Conservation (phyloP, 2,113 vertebrate genomes). For the Ochotona curzoniae region DNA sequence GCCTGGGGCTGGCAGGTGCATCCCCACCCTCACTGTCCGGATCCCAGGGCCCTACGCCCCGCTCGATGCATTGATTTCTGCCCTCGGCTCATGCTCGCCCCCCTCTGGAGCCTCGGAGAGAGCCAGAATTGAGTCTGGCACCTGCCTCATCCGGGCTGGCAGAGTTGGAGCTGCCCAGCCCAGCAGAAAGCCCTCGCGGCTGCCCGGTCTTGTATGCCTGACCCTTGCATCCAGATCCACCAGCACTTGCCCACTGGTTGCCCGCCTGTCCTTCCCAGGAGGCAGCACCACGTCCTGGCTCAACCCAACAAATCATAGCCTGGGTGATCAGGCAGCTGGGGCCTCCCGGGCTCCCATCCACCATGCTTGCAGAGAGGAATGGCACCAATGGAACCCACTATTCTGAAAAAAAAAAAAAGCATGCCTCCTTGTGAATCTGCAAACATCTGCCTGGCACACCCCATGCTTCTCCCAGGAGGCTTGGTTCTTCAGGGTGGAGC, state of each 20-base stretch:
- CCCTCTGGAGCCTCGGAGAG: slow-evolving; percentile 19
- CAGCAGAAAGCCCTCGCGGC: neutral
- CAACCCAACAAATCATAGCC: neutral
- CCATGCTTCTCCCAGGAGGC: neutral
- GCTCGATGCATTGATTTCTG: neutral
- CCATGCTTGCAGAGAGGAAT: neutral
- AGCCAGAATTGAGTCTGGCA: slow-evolving; percentile 60
- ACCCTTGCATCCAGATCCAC: neutral
- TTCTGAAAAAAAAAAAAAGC: neutral
- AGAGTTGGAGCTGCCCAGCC: neutral
- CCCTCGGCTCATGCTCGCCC: neutral
- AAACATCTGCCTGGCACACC: neutral
- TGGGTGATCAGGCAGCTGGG: too few relatives aligned
- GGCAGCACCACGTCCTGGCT: neutral
- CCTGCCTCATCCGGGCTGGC: slow-evolving; percentile 54
- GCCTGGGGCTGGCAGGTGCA: neutral
- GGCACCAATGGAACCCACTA: neutral
- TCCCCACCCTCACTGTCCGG: neutral
- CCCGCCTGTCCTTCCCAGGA: neutral
- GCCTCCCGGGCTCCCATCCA: rapidly evolving
- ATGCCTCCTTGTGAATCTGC: neutral
- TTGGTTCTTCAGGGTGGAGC: neutral
- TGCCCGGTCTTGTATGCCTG: slow-evolving; percentile 16
- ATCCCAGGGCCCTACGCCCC: neutral
- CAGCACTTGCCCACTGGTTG: slow-evolving; percentile 20